Conservation (phyloP, 2,888 invertebrate species). For the Caenorhabditis sp. region DNA sequence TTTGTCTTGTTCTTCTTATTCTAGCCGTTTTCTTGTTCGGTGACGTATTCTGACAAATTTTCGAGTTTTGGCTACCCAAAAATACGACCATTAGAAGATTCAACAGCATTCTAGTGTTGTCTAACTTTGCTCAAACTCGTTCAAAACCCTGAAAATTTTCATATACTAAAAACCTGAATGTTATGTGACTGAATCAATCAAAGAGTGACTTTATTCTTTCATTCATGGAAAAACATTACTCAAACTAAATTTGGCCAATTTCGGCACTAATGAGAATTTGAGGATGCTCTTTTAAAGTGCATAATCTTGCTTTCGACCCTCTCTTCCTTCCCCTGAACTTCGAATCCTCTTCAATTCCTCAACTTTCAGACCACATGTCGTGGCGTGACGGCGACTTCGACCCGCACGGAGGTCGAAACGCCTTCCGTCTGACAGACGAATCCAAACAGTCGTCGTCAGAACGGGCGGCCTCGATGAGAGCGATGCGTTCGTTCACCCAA, state of each 20-base stretch:
- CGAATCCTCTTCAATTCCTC: neutral
- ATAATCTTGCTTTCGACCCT: too few relatives aligned
- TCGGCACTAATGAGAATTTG: too few relatives aligned
- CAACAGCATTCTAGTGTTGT: too few relatives aligned
- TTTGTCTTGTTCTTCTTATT: constrained; percentile 14
- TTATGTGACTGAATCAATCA: too few relatives aligned
- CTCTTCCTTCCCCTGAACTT: neutral
- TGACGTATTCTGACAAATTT: constrained; percentile 24
- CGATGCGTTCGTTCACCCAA: constrained; percentile 82
- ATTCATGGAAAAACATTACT: too few relatives aligned
- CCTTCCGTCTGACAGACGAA: constrained; percentile 67
- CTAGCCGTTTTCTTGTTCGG: constrained; percentile 17
- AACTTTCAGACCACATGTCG: constrained; percentile 32
- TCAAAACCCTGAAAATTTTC: too few relatives aligned
- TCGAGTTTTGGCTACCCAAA: neutral
- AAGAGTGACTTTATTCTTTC: too few relatives aligned
- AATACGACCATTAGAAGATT: too few relatives aligned
- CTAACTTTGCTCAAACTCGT: too few relatives aligned
- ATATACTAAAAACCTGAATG: too few relatives aligned
- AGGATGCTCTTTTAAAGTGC: too few relatives aligned
- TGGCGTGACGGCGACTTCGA: constrained; percentile 69
- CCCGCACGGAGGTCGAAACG: constrained; percentile 74
- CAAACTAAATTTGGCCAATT: too few relatives aligned
- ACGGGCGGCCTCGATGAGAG: constrained; percentile 72
- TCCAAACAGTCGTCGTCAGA: constrained; percentile 66